Evolutionary conservation across 1,140 invertebrate genomes (phyloP).

Genomic region (Physella acuta): DNA sequence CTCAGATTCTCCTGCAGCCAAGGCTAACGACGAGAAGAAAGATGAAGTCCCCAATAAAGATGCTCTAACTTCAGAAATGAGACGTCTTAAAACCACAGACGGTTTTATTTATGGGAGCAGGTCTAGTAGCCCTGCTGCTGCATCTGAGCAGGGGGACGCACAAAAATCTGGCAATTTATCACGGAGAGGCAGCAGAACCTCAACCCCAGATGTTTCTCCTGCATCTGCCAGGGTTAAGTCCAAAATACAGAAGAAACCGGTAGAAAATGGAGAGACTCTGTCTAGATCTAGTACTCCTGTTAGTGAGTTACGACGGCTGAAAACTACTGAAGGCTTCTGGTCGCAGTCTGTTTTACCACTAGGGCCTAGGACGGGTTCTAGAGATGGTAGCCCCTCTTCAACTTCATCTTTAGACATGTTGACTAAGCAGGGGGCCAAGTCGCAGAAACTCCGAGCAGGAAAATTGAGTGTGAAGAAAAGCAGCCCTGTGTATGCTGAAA

Average conservation of each 20-base stretch:
- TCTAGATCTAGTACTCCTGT: neutral
- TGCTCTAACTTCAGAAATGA: neutral
- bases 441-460: neutral
- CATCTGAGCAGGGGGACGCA: neutral
- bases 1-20: too few species aligned
- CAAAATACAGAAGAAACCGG: neutral
- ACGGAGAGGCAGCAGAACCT: neutral
- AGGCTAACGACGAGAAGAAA: too few species aligned
- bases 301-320: constrained; percentile 1
- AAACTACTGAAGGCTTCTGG: constrained; percentile 15
- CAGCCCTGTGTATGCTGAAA: too few species aligned
- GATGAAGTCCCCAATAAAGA: too few species aligned
- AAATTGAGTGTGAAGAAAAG: neutral
- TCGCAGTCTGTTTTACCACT: neutral
- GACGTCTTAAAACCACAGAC: constrained; percentile 9
- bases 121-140: constrained; percentile 1
- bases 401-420: neutral
- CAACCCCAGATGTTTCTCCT: constrained; percentile 11
- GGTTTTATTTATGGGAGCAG: constrained; percentile 1
- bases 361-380: neutral
- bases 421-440: neutral
- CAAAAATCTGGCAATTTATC: neutral
- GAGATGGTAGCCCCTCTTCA: constrained; percentile 17
- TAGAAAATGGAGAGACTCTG: neutral
- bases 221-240: neutral